Conservation (phyloP, 2,113 vertebrate genomes). For the Illadopsis cleaveri region DNA sequence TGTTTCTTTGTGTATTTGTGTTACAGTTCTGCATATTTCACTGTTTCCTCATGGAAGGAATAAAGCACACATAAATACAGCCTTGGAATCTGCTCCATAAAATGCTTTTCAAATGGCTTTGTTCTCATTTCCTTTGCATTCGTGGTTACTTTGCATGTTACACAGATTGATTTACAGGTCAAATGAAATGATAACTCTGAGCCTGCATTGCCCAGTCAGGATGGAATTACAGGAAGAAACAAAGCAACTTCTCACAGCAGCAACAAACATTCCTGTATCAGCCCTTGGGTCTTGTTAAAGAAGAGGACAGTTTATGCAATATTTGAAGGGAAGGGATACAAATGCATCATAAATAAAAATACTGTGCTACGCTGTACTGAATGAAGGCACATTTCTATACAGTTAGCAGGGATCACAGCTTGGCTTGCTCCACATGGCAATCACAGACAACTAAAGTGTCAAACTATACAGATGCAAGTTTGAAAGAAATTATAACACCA, state of each 20-base stretch:
- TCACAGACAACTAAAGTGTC: not conserved
- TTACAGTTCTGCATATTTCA: not conserved
- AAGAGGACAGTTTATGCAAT: not conserved
- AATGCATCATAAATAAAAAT: not conserved
- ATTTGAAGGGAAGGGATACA: not conserved
- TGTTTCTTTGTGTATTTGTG: not conserved
- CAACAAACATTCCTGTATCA: not conserved
- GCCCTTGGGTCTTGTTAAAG: not conserved
- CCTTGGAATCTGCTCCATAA: not conserved
- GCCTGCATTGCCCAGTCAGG: not conserved
- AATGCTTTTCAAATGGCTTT: not conserved
- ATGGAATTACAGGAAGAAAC: conserved; percentile 6
- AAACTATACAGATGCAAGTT: not conserved
- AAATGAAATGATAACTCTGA: not conserved
- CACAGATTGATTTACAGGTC: not conserved
- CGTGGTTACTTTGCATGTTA: not conserved
- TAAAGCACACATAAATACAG: not conserved
- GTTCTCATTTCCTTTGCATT: not conserved
- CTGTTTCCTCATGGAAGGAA: not conserved
- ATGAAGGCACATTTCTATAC: not conserved
- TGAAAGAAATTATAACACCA: not conserved
- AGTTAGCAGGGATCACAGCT: not conserved
- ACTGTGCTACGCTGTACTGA: not conserved
- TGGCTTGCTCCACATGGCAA: not conserved
- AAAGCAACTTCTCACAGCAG: not conserved